Evolutionary conservation across 2,797 vertebrate species (phyloP).

Genomic region (Catostomus latipinnis): DNA sequence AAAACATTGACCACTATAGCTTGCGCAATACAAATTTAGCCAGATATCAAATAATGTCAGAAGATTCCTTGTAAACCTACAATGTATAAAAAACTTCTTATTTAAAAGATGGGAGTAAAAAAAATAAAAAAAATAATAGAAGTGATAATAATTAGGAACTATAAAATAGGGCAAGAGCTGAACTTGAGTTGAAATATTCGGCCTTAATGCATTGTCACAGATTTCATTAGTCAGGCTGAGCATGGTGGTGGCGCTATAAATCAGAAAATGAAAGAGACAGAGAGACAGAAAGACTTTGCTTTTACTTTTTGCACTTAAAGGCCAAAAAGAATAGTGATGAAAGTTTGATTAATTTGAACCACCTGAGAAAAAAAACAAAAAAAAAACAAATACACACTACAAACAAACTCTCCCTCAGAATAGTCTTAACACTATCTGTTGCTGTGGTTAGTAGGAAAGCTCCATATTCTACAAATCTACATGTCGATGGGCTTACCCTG

Average conservation of each 20-base stretch:
- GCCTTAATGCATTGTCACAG: conserved; percentile 89
- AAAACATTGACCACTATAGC: conserved; percentile 5
- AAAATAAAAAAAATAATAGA: conserved; percentile 48
- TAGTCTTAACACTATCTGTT: neutral
- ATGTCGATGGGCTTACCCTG: conserved; percentile 68
- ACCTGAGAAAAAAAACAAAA: neutral
- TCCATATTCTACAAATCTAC: conserved; percentile 17
- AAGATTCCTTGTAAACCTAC: conserved; percentile 7
- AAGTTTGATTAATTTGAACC: conserved; percentile 12
- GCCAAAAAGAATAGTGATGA: conserved; percentile 29
- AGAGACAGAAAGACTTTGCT: conserved; percentile 45
- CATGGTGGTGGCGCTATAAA: conserved; percentile 78
- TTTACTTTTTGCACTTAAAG: conserved; percentile 29
- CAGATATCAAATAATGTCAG: neutral
- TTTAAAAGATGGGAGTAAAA: conserved; percentile 19
- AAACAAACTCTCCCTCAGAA: conserved; percentile 10
- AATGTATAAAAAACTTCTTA: neutral
- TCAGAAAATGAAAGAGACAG: conserved; percentile 71
- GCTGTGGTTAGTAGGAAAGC: conserved; percentile 10
- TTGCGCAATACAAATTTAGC: conserved; percentile 14
- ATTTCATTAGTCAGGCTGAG: conserved; percentile 86
- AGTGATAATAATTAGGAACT: conserved; percentile 57
- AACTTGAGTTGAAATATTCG: conserved; percentile 81
- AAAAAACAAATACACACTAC: neutral
- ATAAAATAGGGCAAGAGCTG: conserved; percentile 62